These are phyloP conservation scores for Dendroctonus valens DNA, from an alignment of 1,140 invertebrate species.

Conservation along the genomic window DNA sequence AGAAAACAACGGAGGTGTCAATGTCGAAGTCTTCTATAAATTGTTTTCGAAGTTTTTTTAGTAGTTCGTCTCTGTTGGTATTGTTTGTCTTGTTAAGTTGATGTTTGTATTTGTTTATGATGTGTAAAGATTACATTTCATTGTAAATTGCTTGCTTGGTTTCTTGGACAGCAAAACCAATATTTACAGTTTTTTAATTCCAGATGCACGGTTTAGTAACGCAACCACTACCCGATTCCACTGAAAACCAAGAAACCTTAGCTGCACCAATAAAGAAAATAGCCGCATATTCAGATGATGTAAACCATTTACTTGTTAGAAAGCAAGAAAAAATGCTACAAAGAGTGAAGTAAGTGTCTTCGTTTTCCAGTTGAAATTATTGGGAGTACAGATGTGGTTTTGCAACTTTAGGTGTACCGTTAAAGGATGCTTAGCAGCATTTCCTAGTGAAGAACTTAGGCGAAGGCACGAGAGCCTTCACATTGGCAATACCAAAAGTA, in stretches of 20 bases:
- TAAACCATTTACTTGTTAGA: slow-evolving; percentile 18
- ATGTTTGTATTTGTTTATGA: no score
- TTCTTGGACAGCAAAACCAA: neutral
- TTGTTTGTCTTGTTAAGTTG: no score
- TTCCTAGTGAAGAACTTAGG: slow-evolving; percentile 52
- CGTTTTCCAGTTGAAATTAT: neutral
- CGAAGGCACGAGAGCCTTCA: slow-evolving; percentile 56
- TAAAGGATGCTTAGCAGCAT: slow-evolving; percentile 55
- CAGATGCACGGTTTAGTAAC: slow-evolving; percentile 16
- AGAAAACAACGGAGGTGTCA: no score
- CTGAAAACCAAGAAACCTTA: slow-evolving; percentile 5
- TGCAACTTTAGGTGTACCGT: slow-evolving; percentile 52
- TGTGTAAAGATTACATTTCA: no score
- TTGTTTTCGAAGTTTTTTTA: no score
- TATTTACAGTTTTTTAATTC: slow-evolving; percentile 1
- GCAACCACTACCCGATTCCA: slow-evolving; percentile 4
- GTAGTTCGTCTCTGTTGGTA: no score
- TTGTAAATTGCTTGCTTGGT: no score
- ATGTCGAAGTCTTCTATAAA: no score
- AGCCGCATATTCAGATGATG: slow-evolving; percentile 14
- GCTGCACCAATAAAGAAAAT: slow-evolving; percentile 3
- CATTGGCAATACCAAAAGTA: slow-evolving; percentile 46
- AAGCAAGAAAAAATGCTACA: slow-evolving; percentile 40
- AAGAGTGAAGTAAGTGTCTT: slow-evolving; percentile 35
- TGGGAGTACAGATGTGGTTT: neutral